These are phyloP conservation scores for Tipula confusa DNA, from an alignment of 2,888 invertebrate species.

Conservation along the genomic window DNA sequence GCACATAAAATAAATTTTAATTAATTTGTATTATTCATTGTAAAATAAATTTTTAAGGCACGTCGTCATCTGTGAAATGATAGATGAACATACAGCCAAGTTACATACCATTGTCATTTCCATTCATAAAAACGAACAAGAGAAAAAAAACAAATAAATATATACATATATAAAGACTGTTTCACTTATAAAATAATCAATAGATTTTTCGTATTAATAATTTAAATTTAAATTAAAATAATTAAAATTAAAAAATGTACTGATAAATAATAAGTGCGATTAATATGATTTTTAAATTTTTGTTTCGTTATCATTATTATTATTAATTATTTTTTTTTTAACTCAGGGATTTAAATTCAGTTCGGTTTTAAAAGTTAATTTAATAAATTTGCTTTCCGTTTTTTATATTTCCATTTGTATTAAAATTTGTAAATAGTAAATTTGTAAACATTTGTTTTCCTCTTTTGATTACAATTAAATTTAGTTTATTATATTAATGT, in stretches of 20 bases:
- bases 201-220: background rate
- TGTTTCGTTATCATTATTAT: slow-evolving; percentile 29
- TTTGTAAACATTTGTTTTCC: background rate
- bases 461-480: background rate
- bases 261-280: slow-evolving; percentile 30
- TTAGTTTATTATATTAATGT: background rate
- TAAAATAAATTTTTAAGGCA: background rate
- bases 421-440: background rate
- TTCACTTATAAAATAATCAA: background rate
- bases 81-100: background rate
- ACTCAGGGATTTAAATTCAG: slow-evolving; percentile 25
- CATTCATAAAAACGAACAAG: background rate
- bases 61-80: background rate
- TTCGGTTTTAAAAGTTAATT: background rate
- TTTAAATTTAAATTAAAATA: background rate
- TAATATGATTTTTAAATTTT: slow-evolving; percentile 21
- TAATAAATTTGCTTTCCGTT: background rate
- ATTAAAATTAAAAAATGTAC: slow-evolving; percentile 26
- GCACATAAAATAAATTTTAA: background rate
- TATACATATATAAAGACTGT: background rate
- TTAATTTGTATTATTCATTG: background rate
- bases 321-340: too few relatives aligned
- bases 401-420: background rate
- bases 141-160: background rate
- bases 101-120: background rate